Evolutionary conservation across 2,888 invertebrate genomes (phyloP).

Genomic region (Rutpela maculata): DNA sequence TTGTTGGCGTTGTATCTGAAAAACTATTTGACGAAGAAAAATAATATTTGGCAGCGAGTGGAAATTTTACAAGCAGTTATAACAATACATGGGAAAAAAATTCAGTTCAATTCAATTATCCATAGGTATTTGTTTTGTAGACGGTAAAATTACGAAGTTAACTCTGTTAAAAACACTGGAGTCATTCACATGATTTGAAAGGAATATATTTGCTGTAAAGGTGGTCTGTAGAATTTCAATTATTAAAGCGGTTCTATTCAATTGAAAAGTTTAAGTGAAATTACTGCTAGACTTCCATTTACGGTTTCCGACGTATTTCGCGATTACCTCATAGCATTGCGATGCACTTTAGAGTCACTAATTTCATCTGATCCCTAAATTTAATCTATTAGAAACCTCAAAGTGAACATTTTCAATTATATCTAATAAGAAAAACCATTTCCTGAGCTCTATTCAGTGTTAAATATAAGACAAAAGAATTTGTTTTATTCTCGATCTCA

Average conservation of each 20-base stretch:
- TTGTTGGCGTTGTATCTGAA: too few relatives aligned
- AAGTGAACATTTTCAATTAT: background rate
- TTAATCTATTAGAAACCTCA: background rate
- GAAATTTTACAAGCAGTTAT: too few relatives aligned
- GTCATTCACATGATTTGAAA: background rate
- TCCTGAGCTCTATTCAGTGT: too few relatives aligned
- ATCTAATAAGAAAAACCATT: background rate
- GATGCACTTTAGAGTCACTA: slow-evolving; percentile 27
- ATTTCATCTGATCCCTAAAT: slow-evolving; percentile 7
- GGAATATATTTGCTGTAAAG: slow-evolving; percentile 18
- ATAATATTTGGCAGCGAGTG: too few relatives aligned
- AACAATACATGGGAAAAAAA: too few relatives aligned
- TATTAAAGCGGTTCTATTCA: slow-evolving; percentile 41
- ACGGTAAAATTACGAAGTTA: too few relatives aligned
- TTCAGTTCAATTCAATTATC: too few relatives aligned
- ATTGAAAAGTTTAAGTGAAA: slow-evolving; percentile 43
- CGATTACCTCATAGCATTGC: slow-evolving; percentile 1
- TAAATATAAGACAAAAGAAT: too few relatives aligned
- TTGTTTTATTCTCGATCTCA: too few relatives aligned
- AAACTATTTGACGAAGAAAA: too few relatives aligned
- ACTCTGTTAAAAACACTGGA: background rate
- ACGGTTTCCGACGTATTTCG: slow-evolving; percentile 27
- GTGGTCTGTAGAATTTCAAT: slow-evolving; percentile 33
- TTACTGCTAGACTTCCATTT: slow-evolving; percentile 38
- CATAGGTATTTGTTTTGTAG: too few relatives aligned